Evolutionary conservation across 2,888 invertebrate genomes (phyloP), one percentile per base, ranked within the genome.

Genomic region (Oligia strigilis): DNA sequence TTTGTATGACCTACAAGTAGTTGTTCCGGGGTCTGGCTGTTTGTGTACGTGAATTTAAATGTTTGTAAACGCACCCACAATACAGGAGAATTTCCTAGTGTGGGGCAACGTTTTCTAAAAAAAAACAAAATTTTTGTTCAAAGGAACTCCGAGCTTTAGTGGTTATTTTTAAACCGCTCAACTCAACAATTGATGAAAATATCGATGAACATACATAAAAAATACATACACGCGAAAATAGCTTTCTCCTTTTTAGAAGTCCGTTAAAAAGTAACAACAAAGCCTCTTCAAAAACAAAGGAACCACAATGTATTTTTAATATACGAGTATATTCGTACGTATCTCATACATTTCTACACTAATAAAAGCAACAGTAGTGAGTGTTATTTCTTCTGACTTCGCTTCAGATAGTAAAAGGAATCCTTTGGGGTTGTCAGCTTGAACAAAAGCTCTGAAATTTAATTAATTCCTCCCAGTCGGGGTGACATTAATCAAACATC

Each of bases 401-500:
- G 77, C 66, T n/a, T 40, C 85, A 64, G 55, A 83, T 78, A 80
- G 67, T 79, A 71, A 87, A 78, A 67, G 49, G 72, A 74, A 77
- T 62, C 78, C 78, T 77, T 76, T 70, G n/a, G 67, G 69, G 67
- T 66, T 80, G 76, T 78, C 85, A 81, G 62, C 71, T 70, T 58
- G 52, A 78, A 88, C 86, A 87, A 86, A 85, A 83, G 77, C 77
- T 17, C n/a, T 70, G 74, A 81, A 86, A 86, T 84, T 85, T 83
- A 87, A 84, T 82, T 86, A 83, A 82, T 81, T 79, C 70, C 43
- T 40, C 76, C 71, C 58, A 23, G 69, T 65, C 40, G n/a, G n/a
- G 82, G 80, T 77, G 69, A 81, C 84, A 87, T 90, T 89, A 87
- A 89, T 90, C 84, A 89, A 81, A 85, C 74, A 84, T 81, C 75